Base-by-base conservation (phyloP, 2,113 vertebrate species). In the Bujurquina vittata region DNA sequence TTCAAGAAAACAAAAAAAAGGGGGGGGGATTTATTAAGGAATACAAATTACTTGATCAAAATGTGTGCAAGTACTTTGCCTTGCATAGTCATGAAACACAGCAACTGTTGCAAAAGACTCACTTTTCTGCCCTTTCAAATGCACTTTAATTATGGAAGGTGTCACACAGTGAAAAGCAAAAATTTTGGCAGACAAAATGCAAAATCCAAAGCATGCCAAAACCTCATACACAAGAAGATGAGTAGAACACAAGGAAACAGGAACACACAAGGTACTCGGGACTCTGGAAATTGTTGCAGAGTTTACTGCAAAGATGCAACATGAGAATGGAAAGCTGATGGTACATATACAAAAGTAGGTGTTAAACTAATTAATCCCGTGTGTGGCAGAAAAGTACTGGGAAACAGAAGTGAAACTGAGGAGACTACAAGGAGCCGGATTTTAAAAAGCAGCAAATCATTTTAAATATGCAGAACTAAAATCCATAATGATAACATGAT, bases 41-140 rank as follows among this genome's bases (percentile, higher is more conserved):
- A 37, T 37, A 37, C 37, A 37, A 37, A 37, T 37, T 10, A 37
- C 9, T 37, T 2, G 20, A 31, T 33, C 9, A 20, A 31, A n/a
- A 62, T 37, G n/a, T 62, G 60, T 62, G 26, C 26, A 15, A 62
- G 60, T 35, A 62, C 35, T 62, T 37, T 62, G 18, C 37, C 18
- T 9, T 0, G n/a, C 0, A 1, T 63, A 11, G 35, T 11, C 11
- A 40, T 63, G 11, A 63, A 40, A 63, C 20, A 49, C 5, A 7
- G 1, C 46, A 52, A 20, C 2, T 43, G 35, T 63, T 63, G 0
- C 9, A 63, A 23, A 11, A 65, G n/a, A 15, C 0, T 65, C 40
- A 65, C 14, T 10, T 37, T 10, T 43, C 11, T 43, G 2, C 40
- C 11, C 40, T 43, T 43, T 43, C 10, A 43, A 11, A 43, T 12